These are phyloP conservation scores for Drosophila prosaltans DNA, from an alignment of 1,140 invertebrate species.

Conservation along the genomic window DNA sequence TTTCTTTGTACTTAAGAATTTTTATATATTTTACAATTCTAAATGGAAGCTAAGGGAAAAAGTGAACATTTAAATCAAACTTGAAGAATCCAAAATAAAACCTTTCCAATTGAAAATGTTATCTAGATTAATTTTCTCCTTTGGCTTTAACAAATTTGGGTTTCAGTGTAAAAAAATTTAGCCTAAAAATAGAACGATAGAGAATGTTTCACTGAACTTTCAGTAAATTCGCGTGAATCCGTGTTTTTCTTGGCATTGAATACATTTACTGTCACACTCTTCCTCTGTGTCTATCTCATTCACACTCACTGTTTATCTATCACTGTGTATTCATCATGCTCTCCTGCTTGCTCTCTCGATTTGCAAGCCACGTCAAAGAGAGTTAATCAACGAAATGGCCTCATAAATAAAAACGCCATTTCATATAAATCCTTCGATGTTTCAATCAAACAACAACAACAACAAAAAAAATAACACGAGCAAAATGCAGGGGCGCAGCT, in stretches of 20 bases:
- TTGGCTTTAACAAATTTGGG: no score
- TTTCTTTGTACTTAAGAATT: no score
- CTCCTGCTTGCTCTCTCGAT: conserved; percentile 6
- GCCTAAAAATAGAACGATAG: neutral
- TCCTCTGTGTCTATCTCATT: conserved; percentile 23
- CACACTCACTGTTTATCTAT: conserved; percentile 1
- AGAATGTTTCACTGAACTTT: neutral
- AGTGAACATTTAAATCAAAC: no score
- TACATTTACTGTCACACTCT: neutral
- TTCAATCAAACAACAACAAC: conserved; percentile 72
- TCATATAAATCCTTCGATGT: conserved; percentile 75
- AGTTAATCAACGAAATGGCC: conserved; percentile 80
- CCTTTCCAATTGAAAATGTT: no score
- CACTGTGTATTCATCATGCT: conserved; percentile 13
- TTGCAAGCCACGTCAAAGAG: conserved; percentile 56
- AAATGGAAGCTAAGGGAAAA: no score
- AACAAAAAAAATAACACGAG: neutral
- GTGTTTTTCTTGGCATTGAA: conserved; percentile 7
- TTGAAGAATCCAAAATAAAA: no score
- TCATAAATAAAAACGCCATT: conserved; percentile 80
- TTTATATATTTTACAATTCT: no score
- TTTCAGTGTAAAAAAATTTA: neutral
- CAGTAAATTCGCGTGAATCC: neutral
- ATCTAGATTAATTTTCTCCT: no score
- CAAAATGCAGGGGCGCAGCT: conserved; percentile 14